Evolutionary conservation across 2,888 invertebrate species (phyloP), one percentile per base, ranked within the genome.

Genomic region (Vanessa cardui): DNA sequence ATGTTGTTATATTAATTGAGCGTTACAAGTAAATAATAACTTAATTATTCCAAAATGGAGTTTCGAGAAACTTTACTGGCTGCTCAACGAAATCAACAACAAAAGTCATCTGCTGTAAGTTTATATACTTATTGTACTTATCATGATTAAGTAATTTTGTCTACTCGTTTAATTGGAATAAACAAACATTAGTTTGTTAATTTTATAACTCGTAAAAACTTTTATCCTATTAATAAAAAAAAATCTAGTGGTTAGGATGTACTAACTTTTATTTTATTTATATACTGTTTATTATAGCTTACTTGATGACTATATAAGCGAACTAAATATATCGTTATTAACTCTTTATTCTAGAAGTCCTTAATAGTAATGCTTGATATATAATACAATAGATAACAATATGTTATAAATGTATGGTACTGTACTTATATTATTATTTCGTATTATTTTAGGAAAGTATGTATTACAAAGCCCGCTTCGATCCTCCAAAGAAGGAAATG

Each of bases 401-500:
- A 47, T n/a, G 16, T 47, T 47, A 7, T 18, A 47, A n/a, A 6
- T 7, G n/a, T 47, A n/a, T n/a, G 0, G n/a, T 47, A 5, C 31
- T 54, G 20, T 63, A 16, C 54, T 39, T 39, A 12, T 39, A 39
- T 39, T 12, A 39, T 39, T 39, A 39, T 85, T 86, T 77, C 77
- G 93, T 26, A 26, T 26, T 3, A 58, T 85, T 86, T 77, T 77
- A 93, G 93, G 86, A 83, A 49, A 92, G 78, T 74, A 76, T 75
- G 86, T 97, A 94, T 80, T 97, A 97, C 80, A 96, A 95, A 79
- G 96, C 97, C 2, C 95, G 96, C 74, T 97, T 96, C 82, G 94
- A 96, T 72, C 96, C 97, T 1, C 97, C 97, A 0, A 98, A 97
- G 80, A 97, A 97, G 80, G 95, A 96, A 77, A 94, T 94, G 50